A percentile compares a stretch with the other conserved stretches of the same genome.
phyloP scores from a whole-genome alignment of 2,113 vertebrate genomes.

The Melozone crissalis region DNA sequence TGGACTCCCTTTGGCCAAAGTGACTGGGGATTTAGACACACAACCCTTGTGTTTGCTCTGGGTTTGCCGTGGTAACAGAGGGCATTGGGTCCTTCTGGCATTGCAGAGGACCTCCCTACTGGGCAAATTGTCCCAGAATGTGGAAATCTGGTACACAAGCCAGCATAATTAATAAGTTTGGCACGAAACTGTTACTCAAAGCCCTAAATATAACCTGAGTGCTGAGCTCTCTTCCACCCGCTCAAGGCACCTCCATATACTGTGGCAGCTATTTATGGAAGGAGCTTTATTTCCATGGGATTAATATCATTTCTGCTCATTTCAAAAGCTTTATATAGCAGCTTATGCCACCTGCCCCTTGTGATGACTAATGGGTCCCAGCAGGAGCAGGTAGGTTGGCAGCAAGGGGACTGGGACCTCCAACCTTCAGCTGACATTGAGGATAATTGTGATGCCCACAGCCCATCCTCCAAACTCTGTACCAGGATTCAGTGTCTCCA shows the following conservation, averaged over 20 bases:
- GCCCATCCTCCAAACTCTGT: not conserved
- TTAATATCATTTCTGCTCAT: slow-evolving; percentile 57
- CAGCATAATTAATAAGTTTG: slow-evolving; percentile 54
- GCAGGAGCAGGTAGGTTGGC: slow-evolving; percentile 17
- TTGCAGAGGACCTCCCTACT: not conserved
- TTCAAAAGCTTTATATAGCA: slow-evolving; percentile 56
- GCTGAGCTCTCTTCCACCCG: slow-evolving; percentile 18
- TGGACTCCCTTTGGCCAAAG: fast-evolving
- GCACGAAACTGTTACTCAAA: slow-evolving; percentile 38
- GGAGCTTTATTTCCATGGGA: slow-evolving; percentile 49
- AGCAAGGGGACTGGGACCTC: not conserved
- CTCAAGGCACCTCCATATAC: slow-evolving; percentile 34
- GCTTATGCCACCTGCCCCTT: not conserved
- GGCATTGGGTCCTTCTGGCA: not conserved
- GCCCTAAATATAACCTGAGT: slow-evolving; percentile 68
- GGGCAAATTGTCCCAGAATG: slow-evolving; percentile 6
- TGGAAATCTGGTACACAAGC: slow-evolving; percentile 43
- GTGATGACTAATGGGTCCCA: slow-evolving; percentile 35
- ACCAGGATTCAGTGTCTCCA: fast-evolving
- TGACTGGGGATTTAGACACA: not conserved
- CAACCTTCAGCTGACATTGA: not conserved
- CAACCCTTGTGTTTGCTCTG: not conserved
- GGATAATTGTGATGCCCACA: not conserved
- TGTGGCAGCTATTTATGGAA: slow-evolving; percentile 65
- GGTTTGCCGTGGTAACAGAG: not conserved